Evolutionary conservation across 2,888 invertebrate species (phyloP).

Genomic region (Xestia rhomboidea): DNA sequence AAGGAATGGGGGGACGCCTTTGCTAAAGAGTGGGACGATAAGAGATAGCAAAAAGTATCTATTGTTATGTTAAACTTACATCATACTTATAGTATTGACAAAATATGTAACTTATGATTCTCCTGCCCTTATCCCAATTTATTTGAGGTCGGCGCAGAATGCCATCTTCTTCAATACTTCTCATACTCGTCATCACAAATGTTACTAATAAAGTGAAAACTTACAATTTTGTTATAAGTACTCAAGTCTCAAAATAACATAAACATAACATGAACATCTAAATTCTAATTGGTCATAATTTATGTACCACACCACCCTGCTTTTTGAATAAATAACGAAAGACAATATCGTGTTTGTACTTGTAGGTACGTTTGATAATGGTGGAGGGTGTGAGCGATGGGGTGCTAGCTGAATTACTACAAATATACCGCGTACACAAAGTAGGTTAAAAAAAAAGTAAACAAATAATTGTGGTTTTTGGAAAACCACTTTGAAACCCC

Average conservation of each 20-base stretch:
- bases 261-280: conserved; percentile 26
- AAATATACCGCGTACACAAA: not conserved
- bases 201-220: not conserved
- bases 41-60: too few species aligned
- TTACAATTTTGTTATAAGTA: not conserved
- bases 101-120: too few species aligned
- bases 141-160: too few species aligned
- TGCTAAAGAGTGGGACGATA: too few species aligned
- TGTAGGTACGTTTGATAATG: not conserved
- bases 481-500: not conserved
- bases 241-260: not conserved
- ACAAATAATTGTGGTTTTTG: not conserved
- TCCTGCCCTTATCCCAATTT: too few species aligned
- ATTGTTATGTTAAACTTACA: not conserved
- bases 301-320: conserved; percentile 39
- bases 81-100: not conserved
- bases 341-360: conserved; percentile 12
- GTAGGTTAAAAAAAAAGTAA: not conserved
- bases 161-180: too few species aligned
- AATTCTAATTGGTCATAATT: conserved; percentile 48
- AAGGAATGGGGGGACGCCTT: too few species aligned
- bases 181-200: too few species aligned
- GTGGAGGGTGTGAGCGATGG: conserved; percentile 18
- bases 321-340: conserved; percentile 60
- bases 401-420: not conserved